Base-by-base conservation (phyloP, 2,113 vertebrate species). In the Sprattus sprattus region DNA sequence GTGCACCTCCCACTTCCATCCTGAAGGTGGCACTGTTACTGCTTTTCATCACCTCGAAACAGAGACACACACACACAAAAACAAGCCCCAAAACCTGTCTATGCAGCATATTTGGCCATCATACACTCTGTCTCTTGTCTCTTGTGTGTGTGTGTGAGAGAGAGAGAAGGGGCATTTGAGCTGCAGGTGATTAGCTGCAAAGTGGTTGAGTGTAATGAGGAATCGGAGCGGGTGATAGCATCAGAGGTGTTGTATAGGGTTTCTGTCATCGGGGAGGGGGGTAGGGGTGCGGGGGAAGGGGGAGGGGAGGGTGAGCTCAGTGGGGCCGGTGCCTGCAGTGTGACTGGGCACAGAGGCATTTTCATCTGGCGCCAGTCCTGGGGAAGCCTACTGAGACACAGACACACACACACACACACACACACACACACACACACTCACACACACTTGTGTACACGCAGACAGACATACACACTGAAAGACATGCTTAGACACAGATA, bases 361-460 rank as follows among this genome's bases (percentile, higher is more conserved):
- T 94, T 94, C 93, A 94, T 91, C 94, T 94, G 94, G 95, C 94
- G 94, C 94, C 95, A 95, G 93, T 81, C 90, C 91, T 91, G 88
- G 92, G 91, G 92, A 93, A 94, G 94, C 94, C 93, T 94, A 95
- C 93, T 94, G 95, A 94, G 92, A 91, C 93, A 92, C 92, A 94
- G 91, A 94, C 89, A 95, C 92, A 94, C 94, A 93, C 89, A 91
- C 92, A 91, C 92, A 93, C 94, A 75, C 93, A 86, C 87, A 87
- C 84, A 89, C 90, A 87, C 90, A 90, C 85, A 87, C 86, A 89
- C 84, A 89, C 90, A 85, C 28, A 78, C 75, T 93, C 90, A 64
- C 60, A 64, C 60, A 64, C 60, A 64, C 39, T 39, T 39, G 39
- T 39, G 39, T 39, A 78, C 75, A 93, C 90, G 16, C 82, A 22